These are phyloP conservation scores for Actias luna DNA, from an alignment of 2,888 invertebrate genomes.

Conservation along the genomic window DNA sequence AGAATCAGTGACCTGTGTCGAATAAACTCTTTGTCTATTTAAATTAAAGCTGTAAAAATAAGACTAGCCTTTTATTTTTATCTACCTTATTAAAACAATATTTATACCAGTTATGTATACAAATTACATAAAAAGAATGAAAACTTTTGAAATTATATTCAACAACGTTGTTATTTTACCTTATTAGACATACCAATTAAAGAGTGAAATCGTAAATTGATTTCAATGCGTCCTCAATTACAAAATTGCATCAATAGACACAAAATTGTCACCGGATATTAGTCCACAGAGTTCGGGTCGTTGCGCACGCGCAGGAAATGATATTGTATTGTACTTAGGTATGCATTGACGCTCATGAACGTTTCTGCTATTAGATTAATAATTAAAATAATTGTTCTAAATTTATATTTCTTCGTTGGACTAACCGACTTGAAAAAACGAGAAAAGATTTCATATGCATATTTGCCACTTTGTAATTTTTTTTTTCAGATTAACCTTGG, in stretches of 20 bases:
- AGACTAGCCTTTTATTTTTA: too few relatives aligned
- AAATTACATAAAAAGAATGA: too few relatives aligned
- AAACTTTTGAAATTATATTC: too few relatives aligned
- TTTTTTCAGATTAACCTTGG: background rate
- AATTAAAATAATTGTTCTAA: background rate
- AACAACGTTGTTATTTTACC: too few relatives aligned
- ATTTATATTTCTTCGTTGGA: background rate
- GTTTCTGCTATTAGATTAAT: background rate
- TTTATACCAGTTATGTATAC: too few relatives aligned
- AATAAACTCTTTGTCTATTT: too few relatives aligned
- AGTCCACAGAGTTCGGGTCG: conserved; percentile 59
- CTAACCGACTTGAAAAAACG: background rate
- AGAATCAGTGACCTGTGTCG: too few relatives aligned
- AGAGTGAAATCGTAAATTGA: conserved; percentile 37
- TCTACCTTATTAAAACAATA: too few relatives aligned
- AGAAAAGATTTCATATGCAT: background rate
- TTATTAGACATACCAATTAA: conserved; percentile 12
- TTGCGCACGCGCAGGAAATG: conserved; percentile 76
- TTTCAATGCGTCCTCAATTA: conserved; percentile 35
- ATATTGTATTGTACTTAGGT: conserved; percentile 72
- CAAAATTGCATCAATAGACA: conserved; percentile 42
- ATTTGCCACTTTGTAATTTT: background rate
- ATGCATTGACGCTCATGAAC: conserved; percentile 33
- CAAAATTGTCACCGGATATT: conserved; percentile 65
- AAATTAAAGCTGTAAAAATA: too few relatives aligned